These are phyloP conservation scores for Turritopsis rubra DNA, from an alignment of 30 jellyfish, hydroid and myxozoan species.

Conservation along the genomic window DNA sequence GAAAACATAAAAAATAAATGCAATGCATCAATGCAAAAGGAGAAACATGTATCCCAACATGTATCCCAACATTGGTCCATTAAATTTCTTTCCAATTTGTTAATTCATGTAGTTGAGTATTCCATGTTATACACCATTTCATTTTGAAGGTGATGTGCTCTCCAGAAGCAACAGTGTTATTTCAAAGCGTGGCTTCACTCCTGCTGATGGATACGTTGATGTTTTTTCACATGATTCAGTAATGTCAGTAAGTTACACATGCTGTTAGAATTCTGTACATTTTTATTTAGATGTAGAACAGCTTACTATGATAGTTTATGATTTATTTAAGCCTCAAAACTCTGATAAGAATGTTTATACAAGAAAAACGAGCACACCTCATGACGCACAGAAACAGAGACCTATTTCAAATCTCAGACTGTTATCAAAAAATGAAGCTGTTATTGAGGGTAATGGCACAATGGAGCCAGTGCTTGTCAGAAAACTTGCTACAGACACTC, in stretches of 20 bases:
- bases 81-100: too few relatives aligned
- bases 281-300: background rate
- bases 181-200: background rate
- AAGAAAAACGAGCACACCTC: conserved; percentile 10
- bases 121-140: too few relatives aligned
- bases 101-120: too few relatives aligned
- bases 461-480: background rate
- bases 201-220: background rate
- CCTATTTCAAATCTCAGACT: background rate
- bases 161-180: background rate
- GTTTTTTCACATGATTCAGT: background rate
- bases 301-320: background rate
- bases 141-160: background rate
- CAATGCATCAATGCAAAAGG: too few relatives aligned
- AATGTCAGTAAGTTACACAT: background rate
- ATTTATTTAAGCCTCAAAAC: background rate
- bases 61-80: too few relatives aligned
- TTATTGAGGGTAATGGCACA: conserved; percentile 1
- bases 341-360: background rate
- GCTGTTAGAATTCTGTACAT: background rate
- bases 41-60: too few relatives aligned
- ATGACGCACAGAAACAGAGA: background rate
- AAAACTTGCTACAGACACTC: background rate
- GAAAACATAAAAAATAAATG: too few relatives aligned
- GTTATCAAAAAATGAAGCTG: background rate